phyloP scores from a whole-genome alignment of 2,113 vertebrate species.

The Barnardius zonarius region DNA sequence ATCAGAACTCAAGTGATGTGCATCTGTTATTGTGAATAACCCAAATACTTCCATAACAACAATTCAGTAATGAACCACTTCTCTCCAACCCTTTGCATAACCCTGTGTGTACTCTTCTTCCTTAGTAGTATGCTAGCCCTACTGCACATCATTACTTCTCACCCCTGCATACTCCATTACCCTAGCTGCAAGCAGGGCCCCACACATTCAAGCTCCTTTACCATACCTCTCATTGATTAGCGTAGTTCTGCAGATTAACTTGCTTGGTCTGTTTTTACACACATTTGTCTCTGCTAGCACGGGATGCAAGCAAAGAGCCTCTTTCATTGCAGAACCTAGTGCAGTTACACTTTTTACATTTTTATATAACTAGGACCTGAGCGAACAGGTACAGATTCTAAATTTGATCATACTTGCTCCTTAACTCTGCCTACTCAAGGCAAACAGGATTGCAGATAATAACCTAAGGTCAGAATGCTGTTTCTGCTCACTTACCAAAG shows the following conservation, averaged over 20 bases:
- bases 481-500: background rate
- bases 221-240: background rate
- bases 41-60: background rate
- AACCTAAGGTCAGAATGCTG: background rate
- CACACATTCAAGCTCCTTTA: background rate
- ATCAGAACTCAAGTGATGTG: background rate
- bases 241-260: background rate
- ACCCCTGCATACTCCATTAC: accelerated
- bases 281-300: background rate
- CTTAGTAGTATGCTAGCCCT: background rate
- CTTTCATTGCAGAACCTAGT: background rate
- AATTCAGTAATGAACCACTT: background rate
- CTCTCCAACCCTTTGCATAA: background rate
- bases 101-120: background rate
- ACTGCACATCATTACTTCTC: background rate
- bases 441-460: background rate
- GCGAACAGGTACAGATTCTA: background rate
- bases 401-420: background rate
- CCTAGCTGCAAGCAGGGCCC: accelerated
- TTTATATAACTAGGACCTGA: background rate
- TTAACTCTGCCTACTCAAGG: background rate
- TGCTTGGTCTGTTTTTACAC: background rate
- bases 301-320: background rate
- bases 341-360: background rate
- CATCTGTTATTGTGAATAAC: background rate